Percentiles rank a stretch among this genome's conserved stretches.
These are phyloP conservation scores for Linnaemya vulpina DNA, from an alignment of 2,888 invertebrate species.

Conservation along the genomic window DNA sequence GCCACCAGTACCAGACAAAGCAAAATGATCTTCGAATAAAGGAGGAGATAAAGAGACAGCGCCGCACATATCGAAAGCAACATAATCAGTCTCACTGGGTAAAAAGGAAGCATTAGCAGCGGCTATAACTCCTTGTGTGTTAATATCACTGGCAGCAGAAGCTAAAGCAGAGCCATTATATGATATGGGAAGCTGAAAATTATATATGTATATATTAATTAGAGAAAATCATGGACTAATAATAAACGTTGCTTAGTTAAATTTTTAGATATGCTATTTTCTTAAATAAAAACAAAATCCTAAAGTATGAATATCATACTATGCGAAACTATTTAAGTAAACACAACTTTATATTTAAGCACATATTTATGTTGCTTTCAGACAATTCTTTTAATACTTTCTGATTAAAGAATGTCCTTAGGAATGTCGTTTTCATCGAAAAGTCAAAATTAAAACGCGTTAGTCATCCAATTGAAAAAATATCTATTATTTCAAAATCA, in stretches of 20 bases:
- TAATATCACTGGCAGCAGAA: constrained; percentile 54
- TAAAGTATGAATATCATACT: too few relatives aligned
- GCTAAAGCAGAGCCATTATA: constrained; percentile 52
- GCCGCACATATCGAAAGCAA: constrained; percentile 67
- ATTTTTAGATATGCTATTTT: background rate
- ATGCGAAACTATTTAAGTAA: background rate
- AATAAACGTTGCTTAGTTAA: too few relatives aligned
- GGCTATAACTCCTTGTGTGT: constrained; percentile 63
- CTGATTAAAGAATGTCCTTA: background rate
- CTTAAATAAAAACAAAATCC: background rate
- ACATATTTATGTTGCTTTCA: background rate
- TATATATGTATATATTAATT: too few relatives aligned
- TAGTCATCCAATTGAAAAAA: constrained; percentile 25
- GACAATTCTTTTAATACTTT: background rate
- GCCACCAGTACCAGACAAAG: constrained; percentile 67
- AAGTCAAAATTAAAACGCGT: constrained; percentile 30
- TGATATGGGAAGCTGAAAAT: constrained; percentile 53
- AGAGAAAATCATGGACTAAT: background rate
- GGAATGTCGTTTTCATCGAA: constrained; percentile 40
- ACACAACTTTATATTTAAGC: background rate
- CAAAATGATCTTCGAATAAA: constrained; percentile 65
- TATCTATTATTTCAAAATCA: background rate
- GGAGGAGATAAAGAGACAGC: constrained; percentile 71
- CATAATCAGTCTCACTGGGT: constrained; percentile 62
- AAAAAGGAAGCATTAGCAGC: constrained; percentile 48